phyloP scores from a whole-genome alignment of 2,888 invertebrate species.

The Aleiodes leptofemur region DNA sequence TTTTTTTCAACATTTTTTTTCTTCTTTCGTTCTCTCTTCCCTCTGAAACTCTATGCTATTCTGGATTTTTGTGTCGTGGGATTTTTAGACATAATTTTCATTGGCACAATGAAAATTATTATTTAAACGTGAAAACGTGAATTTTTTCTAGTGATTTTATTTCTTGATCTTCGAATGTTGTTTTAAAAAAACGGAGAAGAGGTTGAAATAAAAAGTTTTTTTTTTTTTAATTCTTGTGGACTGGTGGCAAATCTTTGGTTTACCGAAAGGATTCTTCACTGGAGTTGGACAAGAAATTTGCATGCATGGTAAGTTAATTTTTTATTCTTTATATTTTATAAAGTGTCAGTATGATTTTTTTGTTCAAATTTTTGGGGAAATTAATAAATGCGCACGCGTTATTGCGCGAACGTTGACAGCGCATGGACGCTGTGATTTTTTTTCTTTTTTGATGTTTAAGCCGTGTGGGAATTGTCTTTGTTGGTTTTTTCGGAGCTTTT shows the following conservation, averaged over 20 bases:
- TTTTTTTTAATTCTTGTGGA: constrained; percentile 41
- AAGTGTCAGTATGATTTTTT: background rate
- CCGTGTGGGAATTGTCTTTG: background rate
- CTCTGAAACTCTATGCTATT: no score
- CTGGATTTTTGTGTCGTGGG: constrained; percentile 6
- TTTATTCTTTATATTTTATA: background rate
- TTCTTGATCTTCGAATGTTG: no score
- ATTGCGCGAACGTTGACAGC: constrained; percentile 12
- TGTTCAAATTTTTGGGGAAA: background rate
- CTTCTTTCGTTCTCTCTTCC: background rate
- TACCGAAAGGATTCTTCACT: constrained; percentile 29
- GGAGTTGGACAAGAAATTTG: constrained; percentile 38
- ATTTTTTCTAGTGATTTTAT: constrained; percentile 9
- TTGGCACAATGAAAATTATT: no score
- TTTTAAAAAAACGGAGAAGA: background rate
- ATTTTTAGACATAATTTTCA: background rate
- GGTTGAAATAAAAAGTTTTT: constrained; percentile 41
- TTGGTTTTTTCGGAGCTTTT: background rate
- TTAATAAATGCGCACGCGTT: background rate
- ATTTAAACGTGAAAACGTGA: constrained; percentile 13
- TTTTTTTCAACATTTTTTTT: constrained; percentile 21
- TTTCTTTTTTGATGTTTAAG: background rate
- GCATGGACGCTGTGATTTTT: constrained; percentile 1
- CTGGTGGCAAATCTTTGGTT: constrained; percentile 17
- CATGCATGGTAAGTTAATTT: constrained; percentile 52